A percentile compares a stretch with the other conserved stretches of the same genome.
Conservation (phyloP, 2,888 invertebrate genomes). For the Conistra vaccinii region DNA sequence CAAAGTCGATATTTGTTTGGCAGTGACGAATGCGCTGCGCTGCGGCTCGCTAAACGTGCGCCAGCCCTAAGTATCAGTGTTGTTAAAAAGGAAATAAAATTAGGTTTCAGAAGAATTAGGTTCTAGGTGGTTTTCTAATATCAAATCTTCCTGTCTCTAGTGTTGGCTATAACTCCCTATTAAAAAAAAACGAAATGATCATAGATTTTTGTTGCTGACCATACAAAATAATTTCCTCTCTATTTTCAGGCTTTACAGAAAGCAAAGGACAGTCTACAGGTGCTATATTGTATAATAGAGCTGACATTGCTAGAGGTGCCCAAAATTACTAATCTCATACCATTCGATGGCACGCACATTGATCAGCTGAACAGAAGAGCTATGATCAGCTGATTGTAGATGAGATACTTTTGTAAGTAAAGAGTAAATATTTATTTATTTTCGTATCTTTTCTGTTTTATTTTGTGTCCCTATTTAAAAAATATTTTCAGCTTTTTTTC, state of each 20-base stretch:
- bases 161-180: not conserved
- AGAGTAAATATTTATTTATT: slow-evolving; percentile 37
- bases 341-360: slow-evolving; percentile 77
- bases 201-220: not conserved
- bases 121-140: no score
- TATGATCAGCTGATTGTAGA: slow-evolving; percentile 14
- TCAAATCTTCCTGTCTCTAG: not conserved
- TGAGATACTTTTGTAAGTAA: not conserved
- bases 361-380: slow-evolving; percentile 74
- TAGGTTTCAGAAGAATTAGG: not conserved
- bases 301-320: slow-evolving; percentile 80
- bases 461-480: not conserved
- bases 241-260: slow-evolving; percentile 82
- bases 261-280: slow-evolving; percentile 82
- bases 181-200: not conserved
- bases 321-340: slow-evolving; percentile 80
- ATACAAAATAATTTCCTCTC: not conserved
- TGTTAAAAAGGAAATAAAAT: no score
- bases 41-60: no score
- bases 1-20: no score
- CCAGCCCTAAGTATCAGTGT: no score
- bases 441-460: slow-evolving; percentile 8
- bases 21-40: no score
- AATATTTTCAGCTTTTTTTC: no score
- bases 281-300: slow-evolving; percentile 85